A percentile compares a stretch with the other conserved stretches of the same genome.
These are phyloP conservation scores for Patagioenas fasciata DNA, from an alignment of 2,113 vertebrate species.

Conservation along the genomic window DNA sequence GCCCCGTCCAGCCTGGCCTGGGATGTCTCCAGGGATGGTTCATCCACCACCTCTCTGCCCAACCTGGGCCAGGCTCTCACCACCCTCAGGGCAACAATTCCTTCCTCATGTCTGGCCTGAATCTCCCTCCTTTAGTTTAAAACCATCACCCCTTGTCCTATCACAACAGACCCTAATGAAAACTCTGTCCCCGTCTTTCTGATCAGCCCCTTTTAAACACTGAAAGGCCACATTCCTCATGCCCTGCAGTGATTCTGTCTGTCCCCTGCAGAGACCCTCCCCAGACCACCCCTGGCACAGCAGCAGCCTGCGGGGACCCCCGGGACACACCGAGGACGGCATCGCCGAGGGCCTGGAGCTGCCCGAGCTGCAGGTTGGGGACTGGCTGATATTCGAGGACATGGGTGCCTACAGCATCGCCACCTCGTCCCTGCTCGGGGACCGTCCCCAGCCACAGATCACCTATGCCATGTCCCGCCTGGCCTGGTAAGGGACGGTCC, in stretches of 20 bases:
- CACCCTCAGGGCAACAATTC: too few relatives aligned
- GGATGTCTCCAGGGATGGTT: too few relatives aligned
- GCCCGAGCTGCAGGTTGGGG: constrained; percentile 72
- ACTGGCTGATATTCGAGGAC: constrained; percentile 80
- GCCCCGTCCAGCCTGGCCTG: too few relatives aligned
- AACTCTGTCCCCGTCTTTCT: too few relatives aligned
- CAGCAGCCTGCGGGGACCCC: constrained; percentile 75
- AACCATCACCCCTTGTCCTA: too few relatives aligned
- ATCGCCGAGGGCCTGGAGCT: constrained; percentile 69
- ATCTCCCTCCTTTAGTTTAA: too few relatives aligned
- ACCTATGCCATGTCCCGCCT: constrained; percentile 74
- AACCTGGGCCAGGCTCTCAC: too few relatives aligned
- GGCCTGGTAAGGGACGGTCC: constrained; percentile 74
- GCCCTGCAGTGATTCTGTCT: accelerated
- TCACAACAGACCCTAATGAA: too few relatives aligned
- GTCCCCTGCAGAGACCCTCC: constrained; percentile 58
- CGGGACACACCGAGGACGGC: neutral
- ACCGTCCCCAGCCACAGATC: neutral
- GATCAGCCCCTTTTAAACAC: too few relatives aligned
- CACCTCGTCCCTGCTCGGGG: neutral
- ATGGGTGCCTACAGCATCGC: constrained; percentile 77
- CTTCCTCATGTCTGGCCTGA: too few relatives aligned
- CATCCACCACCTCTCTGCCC: too few relatives aligned
- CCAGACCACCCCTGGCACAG: constrained; percentile 41
- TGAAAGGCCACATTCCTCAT: neutral